Base-by-base conservation (phyloP, 2,797 vertebrate species). In the Acanthiza pusilla region DNA sequence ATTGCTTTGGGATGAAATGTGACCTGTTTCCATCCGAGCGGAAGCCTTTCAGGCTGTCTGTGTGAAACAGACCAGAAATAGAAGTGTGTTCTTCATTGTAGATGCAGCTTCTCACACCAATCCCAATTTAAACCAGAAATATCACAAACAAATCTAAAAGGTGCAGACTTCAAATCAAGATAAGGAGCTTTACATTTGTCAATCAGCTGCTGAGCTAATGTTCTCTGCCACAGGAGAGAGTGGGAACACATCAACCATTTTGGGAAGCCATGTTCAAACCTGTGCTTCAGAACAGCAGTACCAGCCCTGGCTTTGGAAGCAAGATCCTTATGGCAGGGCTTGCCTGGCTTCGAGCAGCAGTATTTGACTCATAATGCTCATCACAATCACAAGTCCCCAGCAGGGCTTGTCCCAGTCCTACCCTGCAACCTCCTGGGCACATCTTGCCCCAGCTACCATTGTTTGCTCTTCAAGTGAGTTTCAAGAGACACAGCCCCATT, bases 51-150 rank as follows among this genome's bases (percentile, higher is more conserved):
- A 62, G 91, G 48, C 81, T 87, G 75, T 29, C 70, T 78, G 71
- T 78, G 85, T 45, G 62, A 94, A 95, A 65, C 18, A 40, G 75
- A 85, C 65, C 71, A 73, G 67, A 96, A 90, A 84, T 30, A 93
- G 70, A 88, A 94, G 45, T 7, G 25, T 43, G 19, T 5, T 71
- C 72, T 85, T 88, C 91, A 91, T 65, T 93, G 67, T 53, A 79
- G 67, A 92, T 73, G 45, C 36, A 51, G 51, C 85, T 91, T 85
- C 72, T 92, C 87, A 76, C 63, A 91, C 48, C 81, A 77, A 42
- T 57, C 16, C 57, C 45, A 71, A 83, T 85, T 89, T 87, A 91
- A 85, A 91, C 40, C 57, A 93, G 73, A 93, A 93, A 70, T 85
- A 76, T 32, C 78, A 85, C 53, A 92, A 89, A 76, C 36, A 91